Evolutionary conservation across 1,140 invertebrate genomes (phyloP).

Genomic region (Orius insidiosus): DNA sequence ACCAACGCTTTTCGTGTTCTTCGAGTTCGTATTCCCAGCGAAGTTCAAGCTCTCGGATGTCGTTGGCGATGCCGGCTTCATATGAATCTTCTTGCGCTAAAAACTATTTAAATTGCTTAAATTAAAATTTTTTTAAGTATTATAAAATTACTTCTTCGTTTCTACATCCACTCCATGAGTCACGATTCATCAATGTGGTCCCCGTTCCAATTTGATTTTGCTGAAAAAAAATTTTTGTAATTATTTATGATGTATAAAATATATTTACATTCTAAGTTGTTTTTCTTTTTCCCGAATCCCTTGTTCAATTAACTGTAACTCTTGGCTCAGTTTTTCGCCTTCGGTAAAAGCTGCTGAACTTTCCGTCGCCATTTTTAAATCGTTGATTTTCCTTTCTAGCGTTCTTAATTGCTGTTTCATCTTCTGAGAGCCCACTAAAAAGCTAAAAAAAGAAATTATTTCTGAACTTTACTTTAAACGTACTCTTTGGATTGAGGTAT

Average conservation of each 20-base stretch:
- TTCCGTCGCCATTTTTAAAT: conserved; percentile 37
- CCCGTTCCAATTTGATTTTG: not conserved
- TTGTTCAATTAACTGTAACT: conserved; percentile 45
- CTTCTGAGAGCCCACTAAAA: conserved; percentile 40
- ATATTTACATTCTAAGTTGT: conserved; percentile 33
- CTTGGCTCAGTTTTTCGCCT: conserved; percentile 39
- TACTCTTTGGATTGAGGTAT: conserved; percentile 28
- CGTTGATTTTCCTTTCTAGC: conserved; percentile 44
- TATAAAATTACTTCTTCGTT: conserved; percentile 21
- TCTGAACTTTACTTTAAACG: conserved; percentile 9
- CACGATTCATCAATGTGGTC: not conserved
- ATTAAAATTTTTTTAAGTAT: not conserved
- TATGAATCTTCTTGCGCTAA: conserved; percentile 39
- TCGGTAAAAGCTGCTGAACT: conserved; percentile 30
- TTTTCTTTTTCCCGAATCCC: conserved; percentile 46
- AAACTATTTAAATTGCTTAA: not conserved
- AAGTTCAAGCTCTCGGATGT: conserved; percentile 45
- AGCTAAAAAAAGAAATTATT: conserved; percentile 23
- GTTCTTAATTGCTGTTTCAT: conserved; percentile 43
- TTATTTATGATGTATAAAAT: conserved; percentile 2
- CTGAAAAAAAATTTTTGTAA: not conserved
- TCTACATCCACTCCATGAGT: conserved; percentile 13
- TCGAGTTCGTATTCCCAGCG: conserved; percentile 45
- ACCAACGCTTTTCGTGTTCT: conserved; percentile 46
- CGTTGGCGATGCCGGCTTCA: conserved; percentile 45